Evolutionary conservation across 2,797 vertebrate species (phyloP), one percentile per base, ranked within the genome.

Genomic region (Discoglossus pictus): DNA sequence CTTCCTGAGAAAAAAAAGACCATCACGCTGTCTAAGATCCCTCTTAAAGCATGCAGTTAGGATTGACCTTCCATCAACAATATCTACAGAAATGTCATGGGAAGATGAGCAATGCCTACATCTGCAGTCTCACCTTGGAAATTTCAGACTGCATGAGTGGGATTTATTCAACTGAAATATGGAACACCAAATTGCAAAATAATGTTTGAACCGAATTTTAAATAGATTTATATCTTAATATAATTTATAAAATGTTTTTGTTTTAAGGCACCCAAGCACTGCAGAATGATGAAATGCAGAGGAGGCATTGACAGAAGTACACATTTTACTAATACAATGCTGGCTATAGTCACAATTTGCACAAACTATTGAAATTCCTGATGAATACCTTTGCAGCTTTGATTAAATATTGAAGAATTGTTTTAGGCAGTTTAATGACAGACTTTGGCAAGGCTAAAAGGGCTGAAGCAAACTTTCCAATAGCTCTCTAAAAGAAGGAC

Each of bases 341-440:
- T 1, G 80, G 73, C 75, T 64, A 38, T 59, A 69, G 74, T 75
- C 61, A 84, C 77, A 75, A 21, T 77, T 74, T 78, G 84, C 75
- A 78, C 62, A 74, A 31, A 73, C 39, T 61, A 44, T 75, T 73
- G 84, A 73, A 77, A 75, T 77, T 82, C 82, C 83, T 25, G 7
- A 72, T 73, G 82, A 86, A 88, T 98, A 99, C 96, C 97, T 98
- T 98, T 85, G 91, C 92, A 88, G 94, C 94, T 93, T 92, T 98
- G 83, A 98, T 90, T 89, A 97, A 87, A 91, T 94, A 98, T 78
- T 98, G 96, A 84, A 99, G 94, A 79, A 98, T 89, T 87, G 96
- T 97, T 98, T 96, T 98, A 84, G 97, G 97, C 81, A 99, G 94
- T 90, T 95, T 99, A 92, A 99, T 93, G 88, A 99, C 78, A 92